A percentile compares a stretch with the other conserved stretches of the same genome.
Conservation (phyloP, 2,113 vertebrate species). For the Microtus pennsylvanicus region DNA sequence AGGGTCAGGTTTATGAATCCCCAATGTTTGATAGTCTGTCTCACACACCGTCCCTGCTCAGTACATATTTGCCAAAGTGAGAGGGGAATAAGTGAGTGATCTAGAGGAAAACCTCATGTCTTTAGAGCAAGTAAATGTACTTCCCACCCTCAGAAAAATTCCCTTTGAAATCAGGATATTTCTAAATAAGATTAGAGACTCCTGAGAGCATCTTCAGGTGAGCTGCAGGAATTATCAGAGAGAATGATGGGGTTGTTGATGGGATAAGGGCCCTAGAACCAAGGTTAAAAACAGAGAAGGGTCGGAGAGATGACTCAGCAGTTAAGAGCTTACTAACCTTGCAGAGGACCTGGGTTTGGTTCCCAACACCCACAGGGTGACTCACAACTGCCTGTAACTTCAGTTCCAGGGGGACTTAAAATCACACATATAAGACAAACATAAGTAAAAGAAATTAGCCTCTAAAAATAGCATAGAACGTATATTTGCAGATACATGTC, state of each 20-base stretch:
- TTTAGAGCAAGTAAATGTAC: background rate
- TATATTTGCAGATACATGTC: conserved; percentile 28
- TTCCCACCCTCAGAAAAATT: background rate
- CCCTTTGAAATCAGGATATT: background rate
- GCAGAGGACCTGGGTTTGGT: background rate
- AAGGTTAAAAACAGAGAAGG: conserved; percentile 38
- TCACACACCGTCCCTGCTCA: background rate
- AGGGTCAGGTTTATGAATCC: background rate
- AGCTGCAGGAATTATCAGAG: background rate
- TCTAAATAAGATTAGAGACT: background rate
- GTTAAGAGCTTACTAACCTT: background rate
- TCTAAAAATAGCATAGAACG: background rate
- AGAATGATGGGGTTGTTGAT: conserved; percentile 19
- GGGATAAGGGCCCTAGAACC: background rate
- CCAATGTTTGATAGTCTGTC: background rate
- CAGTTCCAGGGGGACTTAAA: background rate
- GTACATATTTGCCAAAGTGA: background rate
- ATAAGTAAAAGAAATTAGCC: background rate
- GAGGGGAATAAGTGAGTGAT: background rate
- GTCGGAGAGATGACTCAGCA: background rate
- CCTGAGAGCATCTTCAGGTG: background rate
- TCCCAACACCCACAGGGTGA: background rate
- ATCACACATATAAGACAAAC: background rate
- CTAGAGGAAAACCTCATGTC: background rate
- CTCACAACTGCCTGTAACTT: background rate